Evolutionary conservation across 53 echinoderm and acorn worm genomes (phyloP).

Genomic region (Crossaster papposus): DNA sequence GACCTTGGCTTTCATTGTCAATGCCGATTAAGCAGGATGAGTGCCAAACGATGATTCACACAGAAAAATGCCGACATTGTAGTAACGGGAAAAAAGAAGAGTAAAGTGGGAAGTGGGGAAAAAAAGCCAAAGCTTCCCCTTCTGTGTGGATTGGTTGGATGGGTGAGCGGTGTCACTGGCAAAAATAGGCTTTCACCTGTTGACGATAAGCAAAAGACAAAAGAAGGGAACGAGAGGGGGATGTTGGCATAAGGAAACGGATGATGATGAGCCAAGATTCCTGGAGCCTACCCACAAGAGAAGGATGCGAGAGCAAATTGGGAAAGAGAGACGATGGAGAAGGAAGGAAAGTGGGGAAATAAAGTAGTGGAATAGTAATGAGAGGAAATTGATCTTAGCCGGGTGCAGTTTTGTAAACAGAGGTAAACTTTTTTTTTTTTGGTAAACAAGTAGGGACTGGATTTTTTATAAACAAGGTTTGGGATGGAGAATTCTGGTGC

Average conservation of each 20-base stretch:
- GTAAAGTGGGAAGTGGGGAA: slow-evolving; percentile 10
- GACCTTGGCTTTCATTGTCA: slow-evolving; percentile 58
- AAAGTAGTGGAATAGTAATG: background rate
- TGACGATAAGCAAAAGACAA: slow-evolving; percentile 19
- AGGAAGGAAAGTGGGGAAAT: slow-evolving; percentile 30
- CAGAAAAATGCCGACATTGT: slow-evolving; percentile 10
- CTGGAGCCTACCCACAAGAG: slow-evolving; percentile 14
- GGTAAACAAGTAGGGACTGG: background rate
- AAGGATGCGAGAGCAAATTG: background rate
- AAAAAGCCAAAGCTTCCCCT: background rate
- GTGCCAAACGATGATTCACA: slow-evolving; percentile 15
- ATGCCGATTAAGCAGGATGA: slow-evolving; percentile 15
- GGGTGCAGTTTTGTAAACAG: background rate
- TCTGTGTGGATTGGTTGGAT: slow-evolving; percentile 18
- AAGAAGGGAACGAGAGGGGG: background rate
- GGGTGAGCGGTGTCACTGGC: background rate
- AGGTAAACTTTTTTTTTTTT: background rate
- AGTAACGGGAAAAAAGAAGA: background rate
- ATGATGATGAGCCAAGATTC: slow-evolving; percentile 23
- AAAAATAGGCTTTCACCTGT: slow-evolving; percentile 46
- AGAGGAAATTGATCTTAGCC: slow-evolving; percentile 20
- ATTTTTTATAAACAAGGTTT: background rate
- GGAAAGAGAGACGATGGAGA: background rate
- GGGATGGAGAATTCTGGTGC: background rate
- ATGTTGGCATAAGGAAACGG: slow-evolving; percentile 12